phyloP scores from a whole-genome alignment of 1,140 invertebrate genomes.

The Belonocnema kinseyi region DNA sequence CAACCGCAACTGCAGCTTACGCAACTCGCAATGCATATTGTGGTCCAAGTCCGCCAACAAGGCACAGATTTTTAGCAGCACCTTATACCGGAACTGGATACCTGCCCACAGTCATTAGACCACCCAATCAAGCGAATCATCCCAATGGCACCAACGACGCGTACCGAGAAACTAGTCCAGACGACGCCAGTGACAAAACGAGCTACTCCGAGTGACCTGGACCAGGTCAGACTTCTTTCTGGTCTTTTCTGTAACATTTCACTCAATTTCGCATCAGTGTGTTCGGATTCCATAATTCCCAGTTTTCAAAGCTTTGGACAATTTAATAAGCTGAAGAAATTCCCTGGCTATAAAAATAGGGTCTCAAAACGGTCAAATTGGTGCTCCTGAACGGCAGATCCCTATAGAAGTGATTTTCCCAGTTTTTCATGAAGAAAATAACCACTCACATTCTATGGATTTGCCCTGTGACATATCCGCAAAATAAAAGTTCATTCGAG shows the following conservation, averaged over 20 bases:
- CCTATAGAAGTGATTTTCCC: neutral
- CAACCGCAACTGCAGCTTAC: constrained; percentile 75
- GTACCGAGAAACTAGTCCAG: constrained; percentile 70
- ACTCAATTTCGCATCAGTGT: constrained; percentile 14
- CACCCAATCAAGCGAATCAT: constrained; percentile 73
- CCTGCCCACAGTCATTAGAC: constrained; percentile 85
- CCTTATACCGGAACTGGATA: constrained; percentile 89
- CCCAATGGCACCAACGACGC: constrained; percentile 67
- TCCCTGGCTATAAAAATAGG: neutral
- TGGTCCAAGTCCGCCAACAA: constrained; percentile 75
- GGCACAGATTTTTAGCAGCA: constrained; percentile 83
- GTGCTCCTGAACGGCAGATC: constrained; percentile 5
- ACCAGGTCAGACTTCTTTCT: constrained; percentile 52
- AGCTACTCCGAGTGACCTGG: constrained; percentile 73
- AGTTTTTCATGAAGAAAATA: neutral
- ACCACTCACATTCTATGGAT: constrained; percentile 33
- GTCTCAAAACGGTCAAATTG: neutral
- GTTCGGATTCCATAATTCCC: neutral
- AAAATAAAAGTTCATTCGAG: neutral
- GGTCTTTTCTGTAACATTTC: constrained; percentile 54
- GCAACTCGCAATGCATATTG: constrained; percentile 74
- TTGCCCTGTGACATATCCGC: constrained; percentile 1
- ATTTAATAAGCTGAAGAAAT: constrained; percentile 12
- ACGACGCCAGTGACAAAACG: constrained; percentile 71
- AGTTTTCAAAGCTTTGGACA: constrained; percentile 22